Evolutionary conservation across 2,888 invertebrate genomes (phyloP).

Genomic region (Arctia plantaginis): DNA sequence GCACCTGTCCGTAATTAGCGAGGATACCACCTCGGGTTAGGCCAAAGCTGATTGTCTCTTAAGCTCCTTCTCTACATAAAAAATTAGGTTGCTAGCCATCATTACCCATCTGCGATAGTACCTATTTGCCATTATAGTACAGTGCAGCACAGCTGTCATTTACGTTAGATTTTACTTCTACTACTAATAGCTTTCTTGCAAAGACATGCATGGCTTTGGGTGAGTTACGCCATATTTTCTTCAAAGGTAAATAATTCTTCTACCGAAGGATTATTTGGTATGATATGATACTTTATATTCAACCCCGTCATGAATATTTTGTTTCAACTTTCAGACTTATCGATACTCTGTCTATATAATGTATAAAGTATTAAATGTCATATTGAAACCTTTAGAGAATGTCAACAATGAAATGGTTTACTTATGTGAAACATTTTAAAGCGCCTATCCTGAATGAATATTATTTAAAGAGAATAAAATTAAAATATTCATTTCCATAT

Average conservation of each 20-base stretch:
- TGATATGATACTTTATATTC: conserved; percentile 5
- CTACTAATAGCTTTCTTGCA: background rate
- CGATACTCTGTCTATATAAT: background rate
- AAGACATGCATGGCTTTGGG: background rate
- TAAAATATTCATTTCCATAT: conserved; percentile 1
- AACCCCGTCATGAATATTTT: conserved; percentile 8
- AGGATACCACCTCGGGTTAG: too few species aligned
- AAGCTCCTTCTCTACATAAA: too few species aligned
- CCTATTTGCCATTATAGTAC: too few species aligned
- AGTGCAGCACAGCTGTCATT: too few species aligned
- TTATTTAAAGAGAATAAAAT: conserved; percentile 2
- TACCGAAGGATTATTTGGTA: background rate
- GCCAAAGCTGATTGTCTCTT: too few species aligned
- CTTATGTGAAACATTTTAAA: background rate
- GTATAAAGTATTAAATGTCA: background rate
- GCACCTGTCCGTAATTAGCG: too few species aligned
- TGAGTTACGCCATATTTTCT: background rate
- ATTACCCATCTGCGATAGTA: too few species aligned
- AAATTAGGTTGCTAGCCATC: too few species aligned
- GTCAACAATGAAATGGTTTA: background rate
- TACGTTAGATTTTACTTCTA: background rate
- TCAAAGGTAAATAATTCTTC: background rate
- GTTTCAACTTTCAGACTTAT: background rate
- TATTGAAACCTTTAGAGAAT: conserved; percentile 1
- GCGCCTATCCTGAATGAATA: background rate